Evolutionary conservation across 1,140 invertebrate genomes (phyloP).

Genomic region (Bilobella aurantiaca): DNA sequence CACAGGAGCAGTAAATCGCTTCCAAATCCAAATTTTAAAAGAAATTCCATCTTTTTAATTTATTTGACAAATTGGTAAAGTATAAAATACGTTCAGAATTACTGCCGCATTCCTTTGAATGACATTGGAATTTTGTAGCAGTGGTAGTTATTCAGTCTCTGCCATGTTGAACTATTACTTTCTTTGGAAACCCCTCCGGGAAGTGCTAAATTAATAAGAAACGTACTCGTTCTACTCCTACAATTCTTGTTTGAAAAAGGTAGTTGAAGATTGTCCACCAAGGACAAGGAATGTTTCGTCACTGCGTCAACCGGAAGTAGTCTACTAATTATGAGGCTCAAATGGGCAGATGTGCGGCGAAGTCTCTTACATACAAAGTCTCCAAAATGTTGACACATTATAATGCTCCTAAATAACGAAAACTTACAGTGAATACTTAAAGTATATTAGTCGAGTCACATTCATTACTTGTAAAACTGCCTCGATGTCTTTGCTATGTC

Average conservation of each 20-base stretch:
- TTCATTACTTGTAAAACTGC: not conserved
- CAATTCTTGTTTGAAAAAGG: not conserved
- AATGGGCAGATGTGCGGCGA: not conserved
- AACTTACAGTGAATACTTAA: not conserved
- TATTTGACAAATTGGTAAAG: too few species aligned
- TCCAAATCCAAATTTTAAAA: too few species aligned
- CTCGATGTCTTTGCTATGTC: not conserved
- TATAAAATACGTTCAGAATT: too few species aligned
- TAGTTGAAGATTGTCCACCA: not conserved
- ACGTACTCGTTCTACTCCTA: not conserved
- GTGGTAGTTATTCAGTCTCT: not conserved
- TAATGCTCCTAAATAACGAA: slow-evolving; percentile 16
- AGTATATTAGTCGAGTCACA: not conserved
- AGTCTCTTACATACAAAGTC: slow-evolving; percentile 13
- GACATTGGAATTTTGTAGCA: not conserved
- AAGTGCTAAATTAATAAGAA: not conserved
- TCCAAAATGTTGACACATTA: slow-evolving; percentile 12
- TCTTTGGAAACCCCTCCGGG: too few species aligned
- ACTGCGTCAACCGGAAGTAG: not conserved
- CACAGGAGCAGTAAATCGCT: too few species aligned
- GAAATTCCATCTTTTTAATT: too few species aligned
- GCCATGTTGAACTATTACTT: too few species aligned
- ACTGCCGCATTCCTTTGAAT: not conserved
- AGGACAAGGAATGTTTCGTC: not conserved
- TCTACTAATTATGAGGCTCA: not conserved